phyloP scores from a whole-genome alignment of 2,888 invertebrate species.

The Cryptophagus acutangulus region DNA sequence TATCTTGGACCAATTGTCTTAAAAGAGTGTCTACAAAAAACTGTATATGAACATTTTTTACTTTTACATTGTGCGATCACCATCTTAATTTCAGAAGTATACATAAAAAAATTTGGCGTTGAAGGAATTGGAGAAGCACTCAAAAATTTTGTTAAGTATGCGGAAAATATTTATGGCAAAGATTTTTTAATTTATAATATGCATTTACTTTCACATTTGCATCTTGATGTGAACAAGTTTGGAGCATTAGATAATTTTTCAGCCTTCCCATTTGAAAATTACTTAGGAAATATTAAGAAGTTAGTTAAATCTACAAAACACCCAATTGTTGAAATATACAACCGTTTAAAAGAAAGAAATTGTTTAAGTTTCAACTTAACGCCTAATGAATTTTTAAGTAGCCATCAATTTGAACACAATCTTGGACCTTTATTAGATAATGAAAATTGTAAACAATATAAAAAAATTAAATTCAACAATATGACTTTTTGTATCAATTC shows the following conservation, averaged over 20 bases:
- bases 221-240: conserved; percentile 13
- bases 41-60: conserved; percentile 19
- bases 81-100: conserved; percentile 12
- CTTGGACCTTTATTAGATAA: too few species aligned
- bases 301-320: conserved; percentile 8
- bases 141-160: conserved; percentile 16
- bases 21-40: conserved; percentile 11
- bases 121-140: conserved; percentile 4
- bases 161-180: conserved; percentile 14
- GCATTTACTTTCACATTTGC: conserved; percentile 17
- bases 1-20: conserved; percentile 23
- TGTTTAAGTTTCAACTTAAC: too few species aligned
- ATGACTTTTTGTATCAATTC: too few species aligned
- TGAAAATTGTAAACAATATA: too few species aligned
- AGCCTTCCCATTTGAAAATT: conserved; percentile 20
- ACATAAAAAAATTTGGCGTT: neutral
- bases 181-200: conserved; percentile 18
- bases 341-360: neutral
- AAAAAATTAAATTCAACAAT: too few species aligned
- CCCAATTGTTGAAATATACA: conserved; percentile 9
- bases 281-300: conserved; percentile 16
- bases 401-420: too few species aligned
- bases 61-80: conserved; percentile 17
- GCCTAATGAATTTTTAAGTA: too few species aligned
- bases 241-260: conserved; percentile 16